Conservation (phyloP, 2,888 invertebrate species). For the Dryobota labecula region DNA sequence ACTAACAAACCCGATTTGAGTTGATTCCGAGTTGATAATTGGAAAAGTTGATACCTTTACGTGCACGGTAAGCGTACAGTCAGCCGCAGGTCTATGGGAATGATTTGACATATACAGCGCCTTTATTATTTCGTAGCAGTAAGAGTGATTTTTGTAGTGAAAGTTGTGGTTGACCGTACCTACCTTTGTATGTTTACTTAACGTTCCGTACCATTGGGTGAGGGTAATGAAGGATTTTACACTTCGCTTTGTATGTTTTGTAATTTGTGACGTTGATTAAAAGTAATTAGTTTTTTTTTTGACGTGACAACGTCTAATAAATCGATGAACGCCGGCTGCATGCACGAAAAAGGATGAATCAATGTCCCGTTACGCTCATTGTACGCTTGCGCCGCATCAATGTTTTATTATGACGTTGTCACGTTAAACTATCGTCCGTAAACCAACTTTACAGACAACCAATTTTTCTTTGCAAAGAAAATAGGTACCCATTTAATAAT, state of each 20-base stretch:
- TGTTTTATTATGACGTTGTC: no score
- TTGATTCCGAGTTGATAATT: conserved; percentile 46
- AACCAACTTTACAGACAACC: no score
- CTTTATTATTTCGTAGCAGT: background rate
- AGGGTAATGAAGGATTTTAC: conserved; percentile 10
- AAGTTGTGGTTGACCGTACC: background rate
- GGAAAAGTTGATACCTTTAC: conserved; percentile 51
- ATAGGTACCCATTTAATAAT: background rate
- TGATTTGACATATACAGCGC: background rate
- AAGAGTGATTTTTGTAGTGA: background rate
- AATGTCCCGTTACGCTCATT: no score
- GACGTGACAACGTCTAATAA: no score
- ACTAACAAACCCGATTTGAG: conserved; percentile 37
- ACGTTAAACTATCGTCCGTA: no score
- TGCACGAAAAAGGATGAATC: no score
- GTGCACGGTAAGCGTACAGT: conserved; percentile 11
- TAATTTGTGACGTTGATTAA: background rate
- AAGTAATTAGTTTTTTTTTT: no score
- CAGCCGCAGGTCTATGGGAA: background rate
- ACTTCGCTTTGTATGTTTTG: background rate
- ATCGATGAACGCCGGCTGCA: no score
- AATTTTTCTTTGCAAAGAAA: background rate
- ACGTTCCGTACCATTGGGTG: conserved; percentile 1
- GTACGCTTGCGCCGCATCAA: no score
- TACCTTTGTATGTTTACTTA: conserved; percentile 1